Base-by-base conservation (phyloP, 2,797 vertebrate genomes). In the Pseudocheirus occidentalis region DNA sequence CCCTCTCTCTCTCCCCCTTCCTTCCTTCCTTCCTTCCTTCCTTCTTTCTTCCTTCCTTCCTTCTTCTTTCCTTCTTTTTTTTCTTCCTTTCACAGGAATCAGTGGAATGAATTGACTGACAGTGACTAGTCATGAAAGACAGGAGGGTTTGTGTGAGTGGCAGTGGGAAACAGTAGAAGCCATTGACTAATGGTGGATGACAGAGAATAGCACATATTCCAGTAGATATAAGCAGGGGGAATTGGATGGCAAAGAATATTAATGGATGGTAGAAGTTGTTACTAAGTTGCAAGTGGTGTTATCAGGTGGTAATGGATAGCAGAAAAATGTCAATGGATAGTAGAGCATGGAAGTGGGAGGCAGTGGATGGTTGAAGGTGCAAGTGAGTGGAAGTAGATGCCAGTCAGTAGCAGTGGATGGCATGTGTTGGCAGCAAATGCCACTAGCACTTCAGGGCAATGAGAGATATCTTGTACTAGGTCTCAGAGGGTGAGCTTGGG, bases 1-100 rank as follows among this genome's bases (percentile, higher is more conserved):
- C 2, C 1, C 3, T 6, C 31, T 16, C 31, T 31, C 10, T 5
- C 0, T 4, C 6, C 6, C 34, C 13, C 5, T 9, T 5, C 24
- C 3, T 50, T 12, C 4, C 6, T 28, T 21, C 7, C 27, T 16
- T 9, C 6, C 50, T 1, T 2, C 9, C 9, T 5, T 1, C 5
- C 10, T 11, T 5, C 34, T 1, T 16, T 5, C 21, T 4, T 6
- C 1, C 3, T 6, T 18, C 12, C 46, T 7, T 29, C 5, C 89
- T 12, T 29, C 50, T 18, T 5, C 46, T 31, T 3, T 14, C 90
- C 11, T 40, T 21, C 18, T 27, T 53, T 34, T 16, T 1, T 54
- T 24, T 31, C 28, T 53, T 54, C 21, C 12, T 10, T 1, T 5
- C 2, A 31, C 3, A 34, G 12, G 29, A 34, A 16, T n/a, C 34